A percentile compares a stretch with the other conserved stretches of the same genome.
Evolutionary conservation across 2,113 vertebrate genomes (phyloP).

Genomic region (Vulpes lagopus): DNA sequence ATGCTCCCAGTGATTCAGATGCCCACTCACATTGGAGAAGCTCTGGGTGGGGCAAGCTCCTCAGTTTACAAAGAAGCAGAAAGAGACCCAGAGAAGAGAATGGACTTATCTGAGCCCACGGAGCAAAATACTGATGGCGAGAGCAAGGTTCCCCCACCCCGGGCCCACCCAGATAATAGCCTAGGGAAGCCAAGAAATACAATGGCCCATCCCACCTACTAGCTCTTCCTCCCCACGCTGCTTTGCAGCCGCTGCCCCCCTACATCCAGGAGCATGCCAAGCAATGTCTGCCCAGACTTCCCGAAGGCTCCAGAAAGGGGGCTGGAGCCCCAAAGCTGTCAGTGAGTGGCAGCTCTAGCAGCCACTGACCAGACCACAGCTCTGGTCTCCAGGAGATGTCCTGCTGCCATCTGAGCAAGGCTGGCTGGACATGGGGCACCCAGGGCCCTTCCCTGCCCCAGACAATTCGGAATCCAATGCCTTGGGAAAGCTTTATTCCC

Average conservation of each 20-base stretch:
- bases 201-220: neutral
- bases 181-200: neutral
- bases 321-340: neutral
- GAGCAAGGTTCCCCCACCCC: neutral
- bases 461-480: neutral
- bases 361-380: neutral
- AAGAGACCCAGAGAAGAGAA: slow-evolving; percentile 47
- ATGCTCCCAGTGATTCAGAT: neutral
- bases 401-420: neutral
- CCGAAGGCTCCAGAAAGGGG: neutral
- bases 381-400: neutral
- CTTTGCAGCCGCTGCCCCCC: neutral
- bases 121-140: neutral
- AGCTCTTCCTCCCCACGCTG: neutral
- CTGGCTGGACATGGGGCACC: neutral
- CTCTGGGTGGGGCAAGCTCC: neutral
- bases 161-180: too few species aligned
- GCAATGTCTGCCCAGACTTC: neutral
- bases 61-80: neutral
- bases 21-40: neutral
- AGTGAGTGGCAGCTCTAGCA: neutral
- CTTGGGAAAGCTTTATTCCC: slow-evolving; percentile 84
- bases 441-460: neutral
- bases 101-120: neutral
- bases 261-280: neutral